Conservation (phyloP, 2,113 vertebrate genomes). For the Paramisgurnus dabryanus region DNA sequence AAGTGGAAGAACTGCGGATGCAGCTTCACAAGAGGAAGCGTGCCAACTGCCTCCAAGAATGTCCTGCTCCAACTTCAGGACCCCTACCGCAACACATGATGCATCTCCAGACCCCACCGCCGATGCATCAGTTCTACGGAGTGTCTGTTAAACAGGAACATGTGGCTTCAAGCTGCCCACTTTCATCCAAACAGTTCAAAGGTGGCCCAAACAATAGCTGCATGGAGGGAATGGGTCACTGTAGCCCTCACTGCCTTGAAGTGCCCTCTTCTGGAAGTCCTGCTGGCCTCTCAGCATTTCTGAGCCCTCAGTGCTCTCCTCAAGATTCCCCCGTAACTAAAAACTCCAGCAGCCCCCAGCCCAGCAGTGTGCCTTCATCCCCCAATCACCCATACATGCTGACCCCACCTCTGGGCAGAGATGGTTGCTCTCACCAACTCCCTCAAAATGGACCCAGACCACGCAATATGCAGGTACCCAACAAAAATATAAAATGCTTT, state of each 20-base stretch:
- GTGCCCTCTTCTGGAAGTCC: constrained; percentile 69
- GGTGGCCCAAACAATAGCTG: constrained; percentile 63
- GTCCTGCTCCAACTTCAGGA: constrained; percentile 59
- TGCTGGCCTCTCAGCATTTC: constrained; percentile 82
- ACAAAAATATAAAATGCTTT: background rate
- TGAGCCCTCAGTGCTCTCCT: constrained; percentile 93
- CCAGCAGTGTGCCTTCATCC: constrained; percentile 83
- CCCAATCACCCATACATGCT: constrained; percentile 87
- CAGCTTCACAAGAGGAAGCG: constrained; percentile 92
- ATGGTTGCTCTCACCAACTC: constrained; percentile 74
- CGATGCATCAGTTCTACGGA: constrained; percentile 80
- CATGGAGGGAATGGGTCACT: constrained; percentile 75
- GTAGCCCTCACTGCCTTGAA: constrained; percentile 77
- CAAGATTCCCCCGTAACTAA: constrained; percentile 85
- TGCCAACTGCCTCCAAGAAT: constrained; percentile 70
- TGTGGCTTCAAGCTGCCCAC: constrained; percentile 83
- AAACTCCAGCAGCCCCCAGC: constrained; percentile 83
- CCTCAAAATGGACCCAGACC: constrained; percentile 71
- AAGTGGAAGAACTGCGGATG: constrained; percentile 93
- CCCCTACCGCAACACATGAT: constrained; percentile 55
- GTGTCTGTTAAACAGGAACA: constrained; percentile 91
- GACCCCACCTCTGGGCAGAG: constrained; percentile 71
- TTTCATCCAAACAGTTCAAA: constrained; percentile 81
- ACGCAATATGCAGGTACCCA: constrained; percentile 80
- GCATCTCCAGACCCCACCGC: constrained; percentile 63